Conservation (phyloP, 2,113 vertebrate species). For the Salminus brasiliensis region DNA sequence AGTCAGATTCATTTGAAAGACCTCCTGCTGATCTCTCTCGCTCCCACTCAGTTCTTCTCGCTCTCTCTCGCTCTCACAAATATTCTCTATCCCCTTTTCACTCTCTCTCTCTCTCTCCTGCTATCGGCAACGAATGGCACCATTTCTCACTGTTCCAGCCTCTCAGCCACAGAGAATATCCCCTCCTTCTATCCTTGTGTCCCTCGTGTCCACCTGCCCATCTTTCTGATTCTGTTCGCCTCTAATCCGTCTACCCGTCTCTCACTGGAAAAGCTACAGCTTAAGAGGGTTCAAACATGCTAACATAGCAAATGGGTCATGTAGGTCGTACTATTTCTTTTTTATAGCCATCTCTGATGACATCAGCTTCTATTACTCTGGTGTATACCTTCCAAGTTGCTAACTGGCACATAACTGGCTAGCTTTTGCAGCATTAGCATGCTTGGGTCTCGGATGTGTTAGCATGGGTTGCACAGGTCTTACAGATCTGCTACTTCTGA, state of each 20-base stretch:
- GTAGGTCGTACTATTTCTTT: neutral
- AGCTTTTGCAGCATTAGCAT: too few species aligned
- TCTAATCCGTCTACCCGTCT: neutral
- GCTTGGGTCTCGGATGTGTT: too few species aligned
- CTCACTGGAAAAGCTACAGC: neutral
- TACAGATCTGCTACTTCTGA: too few species aligned
- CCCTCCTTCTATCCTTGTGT: neutral
- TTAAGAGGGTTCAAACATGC: neutral
- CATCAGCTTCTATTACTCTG: neutral
- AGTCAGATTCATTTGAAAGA: constrained; percentile 25
- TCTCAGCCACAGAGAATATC: neutral
- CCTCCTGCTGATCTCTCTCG: constrained; percentile 22
- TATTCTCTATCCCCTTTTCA: neutral
- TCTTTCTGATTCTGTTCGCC: neutral
- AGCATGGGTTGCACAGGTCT: too few species aligned
- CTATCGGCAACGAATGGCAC: neutral
- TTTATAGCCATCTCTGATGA: neutral
- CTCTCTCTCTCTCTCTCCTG: neutral
- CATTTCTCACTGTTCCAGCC: neutral
- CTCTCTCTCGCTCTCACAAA: constrained; percentile 5
- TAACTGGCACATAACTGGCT: too few species aligned
- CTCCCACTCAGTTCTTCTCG: neutral
- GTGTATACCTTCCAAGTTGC: too few species aligned
- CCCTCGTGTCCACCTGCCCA: neutral
- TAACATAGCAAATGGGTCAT: neutral